phyloP scores from a whole-genome alignment of 2,888 invertebrate species.

The Cheilosia impressa region DNA sequence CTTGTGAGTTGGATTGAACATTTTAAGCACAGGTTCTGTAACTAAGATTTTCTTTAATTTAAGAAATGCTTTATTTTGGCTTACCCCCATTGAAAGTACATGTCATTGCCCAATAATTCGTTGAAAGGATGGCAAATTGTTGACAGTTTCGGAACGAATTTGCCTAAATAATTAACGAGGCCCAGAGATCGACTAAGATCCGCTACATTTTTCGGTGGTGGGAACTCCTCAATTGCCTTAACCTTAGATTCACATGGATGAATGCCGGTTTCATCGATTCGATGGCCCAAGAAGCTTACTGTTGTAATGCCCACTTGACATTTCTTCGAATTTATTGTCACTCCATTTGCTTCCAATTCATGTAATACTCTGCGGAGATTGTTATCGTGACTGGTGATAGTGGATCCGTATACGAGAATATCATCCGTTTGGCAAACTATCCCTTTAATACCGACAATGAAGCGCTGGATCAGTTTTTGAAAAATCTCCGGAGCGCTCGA shows the following conservation, averaged over 20 bases:
- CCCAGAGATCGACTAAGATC: conserved; percentile 35
- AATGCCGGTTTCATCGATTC: too few species aligned
- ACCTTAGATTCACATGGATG: conserved; percentile 7
- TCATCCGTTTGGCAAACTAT: conserved; percentile 41
- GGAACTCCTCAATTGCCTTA: conserved; percentile 19
- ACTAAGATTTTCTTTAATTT: conserved; percentile 12
- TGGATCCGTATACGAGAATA: too few species aligned
- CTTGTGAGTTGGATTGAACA: conserved; percentile 8
- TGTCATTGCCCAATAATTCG: conserved; percentile 6
- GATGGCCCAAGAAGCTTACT: conserved; percentile 37
- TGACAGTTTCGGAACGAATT: conserved; percentile 26
- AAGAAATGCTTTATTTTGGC: background rate
- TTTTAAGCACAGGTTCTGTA: conserved; percentile 25
- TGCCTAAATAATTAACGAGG: conserved; percentile 15
- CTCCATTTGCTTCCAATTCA: conserved; percentile 2
- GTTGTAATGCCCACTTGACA: conserved; percentile 42
- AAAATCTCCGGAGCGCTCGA: conserved; percentile 53
- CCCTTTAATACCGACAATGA: conserved; percentile 37
- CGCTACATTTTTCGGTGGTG: conserved; percentile 13
- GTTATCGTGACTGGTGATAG: too few species aligned
- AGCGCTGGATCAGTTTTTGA: conserved; percentile 38
- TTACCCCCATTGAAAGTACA: conserved; percentile 1
- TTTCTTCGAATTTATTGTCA: conserved; percentile 42
- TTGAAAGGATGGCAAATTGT: conserved; percentile 22
- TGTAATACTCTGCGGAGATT: too few species aligned